These are phyloP conservation scores for Oreortyx pictus DNA, from an alignment of 2,797 vertebrate genomes.

Conservation along the genomic window DNA sequence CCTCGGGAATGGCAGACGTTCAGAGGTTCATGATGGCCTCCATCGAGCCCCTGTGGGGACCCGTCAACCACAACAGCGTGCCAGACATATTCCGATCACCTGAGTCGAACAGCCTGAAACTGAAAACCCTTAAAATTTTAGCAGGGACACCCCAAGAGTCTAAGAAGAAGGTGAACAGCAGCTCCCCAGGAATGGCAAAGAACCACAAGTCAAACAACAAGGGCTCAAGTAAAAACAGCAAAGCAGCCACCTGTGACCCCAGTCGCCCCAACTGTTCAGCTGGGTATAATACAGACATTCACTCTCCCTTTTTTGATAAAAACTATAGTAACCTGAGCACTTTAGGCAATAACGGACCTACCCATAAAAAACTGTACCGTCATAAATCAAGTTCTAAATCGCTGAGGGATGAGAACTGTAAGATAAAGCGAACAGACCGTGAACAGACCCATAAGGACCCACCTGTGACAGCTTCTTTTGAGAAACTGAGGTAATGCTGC, in stretches of 20 bases:
- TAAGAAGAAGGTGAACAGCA: slow-evolving; percentile 90
- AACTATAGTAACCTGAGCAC: slow-evolving; percentile 92
- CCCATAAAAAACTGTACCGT: slow-evolving; percentile 99
- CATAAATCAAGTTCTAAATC: slow-evolving; percentile 99
- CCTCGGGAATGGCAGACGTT: slow-evolving; percentile 98
- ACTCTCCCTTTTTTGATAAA: slow-evolving; percentile 92
- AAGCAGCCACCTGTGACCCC: slow-evolving; percentile 87
- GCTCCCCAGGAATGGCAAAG: slow-evolving; percentile 84
- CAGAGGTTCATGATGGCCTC: slow-evolving; percentile 99
- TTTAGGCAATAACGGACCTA: slow-evolving; percentile 91
- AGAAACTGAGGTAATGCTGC: slow-evolving; percentile 99
- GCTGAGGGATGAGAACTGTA: slow-evolving; percentile 96
- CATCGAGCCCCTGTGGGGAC: slow-evolving; percentile 96
- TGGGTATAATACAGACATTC: slow-evolving; percentile 84
- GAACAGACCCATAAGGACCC: slow-evolving; percentile 95
- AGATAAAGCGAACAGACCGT: slow-evolving; percentile 92
- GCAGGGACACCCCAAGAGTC: slow-evolving; percentile 94
- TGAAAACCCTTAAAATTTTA: slow-evolving; percentile 99
- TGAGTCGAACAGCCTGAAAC: slow-evolving; percentile 96
- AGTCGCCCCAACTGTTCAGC: slow-evolving; percentile 88
- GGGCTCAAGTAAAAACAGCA: slow-evolving; percentile 89
- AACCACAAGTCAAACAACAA: slow-evolving; percentile 91
- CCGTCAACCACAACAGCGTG: slow-evolving; percentile 81
- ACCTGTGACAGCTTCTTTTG: slow-evolving; percentile 96
- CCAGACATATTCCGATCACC: slow-evolving; percentile 90